Evolutionary conservation across 2,113 vertebrate species (phyloP).

Genomic region (Archocentrus centrarchus): DNA sequence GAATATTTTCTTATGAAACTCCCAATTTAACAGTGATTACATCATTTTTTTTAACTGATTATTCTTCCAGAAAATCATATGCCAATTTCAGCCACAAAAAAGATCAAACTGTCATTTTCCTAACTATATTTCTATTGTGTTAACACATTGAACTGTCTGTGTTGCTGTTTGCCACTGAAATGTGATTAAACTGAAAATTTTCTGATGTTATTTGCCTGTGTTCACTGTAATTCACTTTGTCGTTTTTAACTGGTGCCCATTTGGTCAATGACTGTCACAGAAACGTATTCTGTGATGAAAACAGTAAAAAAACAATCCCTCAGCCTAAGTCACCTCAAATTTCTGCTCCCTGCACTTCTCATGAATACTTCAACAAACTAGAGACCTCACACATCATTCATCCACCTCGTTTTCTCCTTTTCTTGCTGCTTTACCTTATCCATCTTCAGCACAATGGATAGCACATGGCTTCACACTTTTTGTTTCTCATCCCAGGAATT

Average conservation of each 20-base stretch:
- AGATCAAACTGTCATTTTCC: background rate
- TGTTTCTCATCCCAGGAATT: conserved; percentile 42
- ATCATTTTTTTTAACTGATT: background rate
- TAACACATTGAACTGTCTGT: background rate
- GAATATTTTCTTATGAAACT: background rate
- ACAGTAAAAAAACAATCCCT: background rate
- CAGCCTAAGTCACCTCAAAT: conserved; percentile 18
- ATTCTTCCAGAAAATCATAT: background rate
- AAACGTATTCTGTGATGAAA: background rate
- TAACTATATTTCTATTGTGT: background rate
- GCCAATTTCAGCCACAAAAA: background rate
- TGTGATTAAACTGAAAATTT: background rate
- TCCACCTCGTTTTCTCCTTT: conserved; percentile 5
- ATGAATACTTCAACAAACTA: conserved; percentile 61
- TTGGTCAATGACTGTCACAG: background rate
- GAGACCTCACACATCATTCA: conserved; percentile 42
- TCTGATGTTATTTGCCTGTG: background rate
- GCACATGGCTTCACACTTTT: conserved; percentile 10
- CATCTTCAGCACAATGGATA: conserved; percentile 25
- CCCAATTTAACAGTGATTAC: background rate
- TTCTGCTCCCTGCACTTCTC: conserved; percentile 30
- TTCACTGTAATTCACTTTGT: background rate
- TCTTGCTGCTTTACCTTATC: conserved; percentile 12
- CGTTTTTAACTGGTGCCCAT: background rate
- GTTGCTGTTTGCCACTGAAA: background rate